A percentile compares a stretch with the other conserved stretches of the same genome.
phyloP scores from a whole-genome alignment of 2,888 invertebrate genomes.

The Dryocosmus kuriphilus region DNA sequence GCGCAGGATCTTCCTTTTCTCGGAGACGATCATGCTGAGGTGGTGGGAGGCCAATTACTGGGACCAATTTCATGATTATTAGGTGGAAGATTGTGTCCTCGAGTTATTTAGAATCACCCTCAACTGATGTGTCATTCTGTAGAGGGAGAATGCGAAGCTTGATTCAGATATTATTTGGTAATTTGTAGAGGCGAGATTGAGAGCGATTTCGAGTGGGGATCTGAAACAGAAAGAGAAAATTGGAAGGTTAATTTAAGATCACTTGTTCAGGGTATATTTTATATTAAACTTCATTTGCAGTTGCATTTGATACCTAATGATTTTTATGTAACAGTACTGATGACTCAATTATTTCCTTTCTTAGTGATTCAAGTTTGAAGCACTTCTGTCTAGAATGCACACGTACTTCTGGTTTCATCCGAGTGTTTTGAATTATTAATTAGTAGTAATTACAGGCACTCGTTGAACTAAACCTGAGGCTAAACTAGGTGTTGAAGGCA shows the following conservation, averaged over 20 bases:
- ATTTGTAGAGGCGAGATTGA: background rate
- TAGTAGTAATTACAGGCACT: conserved; percentile 22
- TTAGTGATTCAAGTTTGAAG: too few relatives aligned
- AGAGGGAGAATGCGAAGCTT: background rate
- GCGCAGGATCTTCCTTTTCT: conserved; percentile 31
- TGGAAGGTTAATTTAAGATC: background rate
- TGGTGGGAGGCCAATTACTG: conserved; percentile 9
- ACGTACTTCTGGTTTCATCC: background rate
- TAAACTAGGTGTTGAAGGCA: conserved; percentile 34
- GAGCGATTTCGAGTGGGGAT: background rate
- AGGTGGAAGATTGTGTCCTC: background rate
- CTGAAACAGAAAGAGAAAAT: conserved; percentile 17
- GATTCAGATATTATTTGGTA: background rate
- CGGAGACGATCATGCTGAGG: conserved; percentile 10
- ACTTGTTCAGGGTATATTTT: too few relatives aligned
- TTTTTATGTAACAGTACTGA: too few relatives aligned
- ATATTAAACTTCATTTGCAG: too few relatives aligned
- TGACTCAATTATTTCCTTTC: too few relatives aligned
- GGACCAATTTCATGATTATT: conserved; percentile 52
- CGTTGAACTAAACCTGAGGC: conserved; percentile 11
- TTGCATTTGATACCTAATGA: too few relatives aligned
- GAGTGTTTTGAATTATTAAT: conserved; percentile 7
- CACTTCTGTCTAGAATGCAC: too few relatives aligned
- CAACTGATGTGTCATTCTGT: conserved; percentile 13
- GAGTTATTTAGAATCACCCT: conserved; percentile 11